Base-by-base conservation (phyloP, 2,797 vertebrate genomes). In the Kryptopterus vitreolus region DNA sequence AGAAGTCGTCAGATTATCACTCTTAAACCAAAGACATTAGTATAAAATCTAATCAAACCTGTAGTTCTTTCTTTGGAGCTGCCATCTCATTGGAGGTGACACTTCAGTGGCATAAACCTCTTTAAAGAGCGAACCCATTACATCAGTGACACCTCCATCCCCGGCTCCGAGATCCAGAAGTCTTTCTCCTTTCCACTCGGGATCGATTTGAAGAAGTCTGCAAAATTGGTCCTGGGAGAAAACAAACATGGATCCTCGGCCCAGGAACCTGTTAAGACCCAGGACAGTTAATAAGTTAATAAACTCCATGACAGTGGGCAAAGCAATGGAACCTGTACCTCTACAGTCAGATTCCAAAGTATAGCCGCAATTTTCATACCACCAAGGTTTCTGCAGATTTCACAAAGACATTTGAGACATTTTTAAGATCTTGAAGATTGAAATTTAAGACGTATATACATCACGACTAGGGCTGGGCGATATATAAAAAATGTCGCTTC, bases 221-320 rank as follows among this genome's bases (percentile, higher is more conserved):
- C 94, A 95, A 92, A 99, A 98, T 79, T 99, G 98, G 80, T 97
- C 94, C 63, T 90, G 87, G 1, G 98, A 99, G 89, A 98, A 98
- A 73, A 99, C 97, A 87, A 99, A 99, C 97, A 99, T 99, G 33
- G 98, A 98, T 78, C 98, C 98, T 15, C 98, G 94, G 86, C 97
- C 96, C 86, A 99, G 94, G 86, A 98, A 94, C 89, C 97, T 99
- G 88, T 18, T 9, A n/a, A n/a, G n/a, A n/a, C n/a, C n/a, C n/a
- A n/a, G n/a, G n/a, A n/a, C n/a, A n/a, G n/a, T n/a, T n/a, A n/a
- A n/a, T n/a, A n/a, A n/a, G n/a, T n/a, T n/a, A 65, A 68, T 4
- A 72, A 5, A 55, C 22, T 18, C 68, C 4, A 53, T 59, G 22
- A 43, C 38, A 43, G 18, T 22, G n/a, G n/a, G n/a, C n/a, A n/a